phyloP scores from a whole-genome alignment of 2,797 vertebrate species.

The Enteromius paludinosus region DNA sequence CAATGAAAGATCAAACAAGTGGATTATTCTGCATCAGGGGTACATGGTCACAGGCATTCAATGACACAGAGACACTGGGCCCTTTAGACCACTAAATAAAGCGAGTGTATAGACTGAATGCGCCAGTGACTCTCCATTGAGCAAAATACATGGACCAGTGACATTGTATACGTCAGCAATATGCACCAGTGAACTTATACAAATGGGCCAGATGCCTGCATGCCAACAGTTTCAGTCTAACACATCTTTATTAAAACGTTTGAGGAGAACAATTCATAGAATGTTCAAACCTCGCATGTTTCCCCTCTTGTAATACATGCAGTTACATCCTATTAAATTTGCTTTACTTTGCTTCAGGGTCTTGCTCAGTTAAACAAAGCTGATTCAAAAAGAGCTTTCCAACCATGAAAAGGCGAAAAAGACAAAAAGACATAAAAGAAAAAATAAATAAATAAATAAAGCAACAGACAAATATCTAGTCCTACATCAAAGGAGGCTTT shows the following conservation, averaged over 20 bases:
- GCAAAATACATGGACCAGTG: conserved; percentile 58
- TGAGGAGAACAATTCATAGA: conserved; percentile 8
- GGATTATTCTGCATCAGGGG: conserved; percentile 52
- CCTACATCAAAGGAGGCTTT: conserved; percentile 62
- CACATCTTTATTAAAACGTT: conserved; percentile 51
- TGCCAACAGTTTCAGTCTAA: conserved; percentile 51
- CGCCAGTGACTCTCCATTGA: conserved; percentile 60
- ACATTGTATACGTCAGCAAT: conserved; percentile 54
- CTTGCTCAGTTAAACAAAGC: conserved; percentile 35
- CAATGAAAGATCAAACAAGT: conserved; percentile 63
- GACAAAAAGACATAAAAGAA: conserved; percentile 13
- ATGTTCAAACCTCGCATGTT: neutral
- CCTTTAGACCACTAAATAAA: conserved; percentile 44
- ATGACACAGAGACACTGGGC: conserved; percentile 28
- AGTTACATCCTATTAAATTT: conserved; percentile 56
- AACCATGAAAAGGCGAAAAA: conserved; percentile 59
- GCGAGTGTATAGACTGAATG: conserved; percentile 53
- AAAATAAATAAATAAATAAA: conserved; percentile 41
- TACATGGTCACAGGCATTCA: conserved; percentile 44
- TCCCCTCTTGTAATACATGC: conserved; percentile 24
- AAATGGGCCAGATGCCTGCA: conserved; percentile 47
- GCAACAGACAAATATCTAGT: conserved; percentile 54
- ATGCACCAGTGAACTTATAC: conserved; percentile 61
- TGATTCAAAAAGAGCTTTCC: conserved; percentile 15
- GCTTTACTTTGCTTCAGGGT: conserved; percentile 49